Evolutionary conservation across 1,140 invertebrate species (phyloP), one percentile per base, ranked within the genome.

Genomic region (Lanistes nyassanus): DNA sequence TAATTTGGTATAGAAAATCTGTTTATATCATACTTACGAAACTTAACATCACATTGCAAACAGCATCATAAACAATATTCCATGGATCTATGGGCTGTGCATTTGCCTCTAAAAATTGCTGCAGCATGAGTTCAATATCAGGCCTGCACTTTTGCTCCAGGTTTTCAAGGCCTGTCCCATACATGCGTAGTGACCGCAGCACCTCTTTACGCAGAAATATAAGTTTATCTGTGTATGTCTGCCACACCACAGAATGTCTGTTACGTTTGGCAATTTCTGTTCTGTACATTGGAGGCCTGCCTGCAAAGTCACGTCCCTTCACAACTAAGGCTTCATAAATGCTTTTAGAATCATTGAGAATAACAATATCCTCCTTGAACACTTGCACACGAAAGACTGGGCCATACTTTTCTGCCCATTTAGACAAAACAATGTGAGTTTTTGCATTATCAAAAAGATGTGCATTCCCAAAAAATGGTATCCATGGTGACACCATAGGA

Each of bases 171-270:
- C 83, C 81, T 4, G 65, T 36, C 11, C 84, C 83, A 67, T 84
- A 84, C 80, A 83, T 83, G 51, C 78, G 82, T 53, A 86, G 51
- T 26, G 79, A 84, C 36, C 76, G 80, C 11, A 74, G 75, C 21
- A 84, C 82, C 29, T 80, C 75, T 53, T 84, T 84, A 36, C 84
- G 51, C 11, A 86, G 75, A 73, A 84, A 81, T 62, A 78, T 51
- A n/a, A 84, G 71, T 75, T 84, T 85, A 0, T 78, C 72, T 9
- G 81, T 85, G 76, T 84, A 85, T 2, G 84, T 84, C 76, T 86
- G 84, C 84, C 84, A 86, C 16, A 86, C 84, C 13, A 86, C 83
- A 6, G 82, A 84, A 34, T 85, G 80, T 56, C 70, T 73, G 66
- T 78, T 74, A 51, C 84, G 64, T 1, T 79, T 66, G 5, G 72